These are phyloP conservation scores for Pachyuromys duprasi DNA, from an alignment of 2,797 vertebrate species.

Conservation along the genomic window DNA sequence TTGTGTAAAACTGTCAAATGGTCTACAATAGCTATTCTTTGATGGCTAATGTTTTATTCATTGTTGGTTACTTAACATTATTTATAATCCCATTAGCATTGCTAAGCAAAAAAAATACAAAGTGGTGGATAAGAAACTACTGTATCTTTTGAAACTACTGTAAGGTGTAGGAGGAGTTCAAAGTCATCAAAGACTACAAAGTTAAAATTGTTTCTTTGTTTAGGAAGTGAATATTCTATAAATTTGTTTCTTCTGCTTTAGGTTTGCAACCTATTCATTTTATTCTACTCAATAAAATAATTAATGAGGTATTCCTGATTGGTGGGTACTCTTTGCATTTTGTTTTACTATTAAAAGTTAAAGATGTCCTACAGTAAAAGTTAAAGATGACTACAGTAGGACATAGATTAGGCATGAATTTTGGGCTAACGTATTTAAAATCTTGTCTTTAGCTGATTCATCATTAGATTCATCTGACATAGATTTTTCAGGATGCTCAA, in stretches of 20 bases:
- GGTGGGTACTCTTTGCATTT: background rate
- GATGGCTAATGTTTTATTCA: slow-evolving; percentile 67
- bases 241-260: slow-evolving; percentile 26
- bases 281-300: slow-evolving; percentile 45
- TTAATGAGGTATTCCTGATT: background rate
- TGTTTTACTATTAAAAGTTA: background rate
- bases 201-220: background rate
- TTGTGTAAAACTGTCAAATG: slow-evolving; percentile 32
- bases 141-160: slow-evolving; percentile 13
- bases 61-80: slow-evolving; percentile 41
- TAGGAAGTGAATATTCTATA: background rate
- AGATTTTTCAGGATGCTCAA: background rate
- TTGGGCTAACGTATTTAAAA: background rate
- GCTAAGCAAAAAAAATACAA: slow-evolving; percentile 35
- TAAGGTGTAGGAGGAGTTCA: slow-evolving; percentile 22
- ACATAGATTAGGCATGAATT: background rate
- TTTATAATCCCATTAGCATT: slow-evolving; percentile 67
- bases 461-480: background rate
- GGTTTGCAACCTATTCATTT: background rate
- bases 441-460: background rate
- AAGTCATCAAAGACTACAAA: slow-evolving; percentile 7
- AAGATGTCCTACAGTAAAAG: slow-evolving; percentile 36
- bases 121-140: background rate
- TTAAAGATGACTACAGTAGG: background rate
- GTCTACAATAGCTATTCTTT: slow-evolving; percentile 37